Base-by-base conservation (phyloP, 1,140 invertebrate species). In the Luehdorfia chinensis region DNA sequence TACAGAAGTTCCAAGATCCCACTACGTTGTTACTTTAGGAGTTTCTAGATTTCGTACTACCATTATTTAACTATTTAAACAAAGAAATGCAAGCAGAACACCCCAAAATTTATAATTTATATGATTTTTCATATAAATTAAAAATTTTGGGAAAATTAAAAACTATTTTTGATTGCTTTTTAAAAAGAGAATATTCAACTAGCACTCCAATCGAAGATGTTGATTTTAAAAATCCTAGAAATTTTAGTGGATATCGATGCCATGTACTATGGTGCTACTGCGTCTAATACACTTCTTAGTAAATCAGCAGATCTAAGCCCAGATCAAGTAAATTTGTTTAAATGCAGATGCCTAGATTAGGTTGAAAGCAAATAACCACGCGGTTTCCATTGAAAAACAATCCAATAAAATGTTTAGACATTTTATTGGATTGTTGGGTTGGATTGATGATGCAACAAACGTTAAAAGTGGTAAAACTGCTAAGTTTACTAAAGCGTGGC, bases 31-130 rank as follows among this genome's bases (percentile, higher is more conserved):
- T 50, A 45, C 64, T 51, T 47, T 36, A 56, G 19, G 19, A 63
- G 39, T 64, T 66, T 52, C 50, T 63, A 28, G 47, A 55, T 45
- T 65, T 51, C 47, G 48, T 57, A 14, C 54, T 68, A 44, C 48
- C 61, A 39, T 50, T 55, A 18, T 61, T 68, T 44, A 55, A 14
- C 43, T 41, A 61, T 48, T 37, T 64, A 23, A n/a, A n/a, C n/a
- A n/a, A n/a, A n/a, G n/a, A n/a, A n/a, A n/a, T n/a, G n/a, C n/a
- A n/a, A n/a, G n/a, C 57, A 30, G 51, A 55, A 53, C 36, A 43
- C 13, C 55, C 62, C 41, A 65, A 62, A 21, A 21, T 49, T 33
- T 30, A 50, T 28, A 45, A 31, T 45, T 45, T 31, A 45, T 51
- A 39, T 46, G 43, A 51, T n/a, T n/a, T n/a, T n/a, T n/a, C n/a